These are phyloP conservation scores for Ariopsis seemanni DNA, from an alignment of 2,113 vertebrate genomes.

Conservation along the genomic window DNA sequence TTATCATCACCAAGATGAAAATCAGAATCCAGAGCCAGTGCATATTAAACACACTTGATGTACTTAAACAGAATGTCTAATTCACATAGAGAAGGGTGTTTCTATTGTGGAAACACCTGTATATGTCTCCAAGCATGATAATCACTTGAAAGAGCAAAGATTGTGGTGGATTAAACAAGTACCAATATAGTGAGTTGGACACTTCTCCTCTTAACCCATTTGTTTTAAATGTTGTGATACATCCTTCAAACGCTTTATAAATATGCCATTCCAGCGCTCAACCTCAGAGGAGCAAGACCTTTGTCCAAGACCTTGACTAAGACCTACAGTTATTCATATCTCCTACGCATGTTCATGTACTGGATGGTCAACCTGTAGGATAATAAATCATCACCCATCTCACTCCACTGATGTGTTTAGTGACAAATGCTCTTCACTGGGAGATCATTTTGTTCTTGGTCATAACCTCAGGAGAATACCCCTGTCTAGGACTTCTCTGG, in stretches of 20 bases:
- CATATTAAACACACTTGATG: neutral
- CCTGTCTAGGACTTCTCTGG: neutral
- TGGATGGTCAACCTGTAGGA: neutral
- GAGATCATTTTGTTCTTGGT: neutral
- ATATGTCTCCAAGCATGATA: neutral
- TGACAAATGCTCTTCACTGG: neutral
- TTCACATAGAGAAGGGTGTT: neutral
- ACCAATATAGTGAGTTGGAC: neutral
- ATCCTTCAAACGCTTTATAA: neutral
- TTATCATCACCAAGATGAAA: neutral
- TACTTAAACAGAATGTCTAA: neutral
- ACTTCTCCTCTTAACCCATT: neutral
- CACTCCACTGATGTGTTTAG: neutral
- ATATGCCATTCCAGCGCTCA: neutral
- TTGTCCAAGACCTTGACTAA: neutral
- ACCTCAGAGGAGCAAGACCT: neutral
- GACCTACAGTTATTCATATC: neutral
- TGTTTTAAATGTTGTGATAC: neutral
- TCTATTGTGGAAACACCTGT: neutral
- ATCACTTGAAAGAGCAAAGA: neutral
- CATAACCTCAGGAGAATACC: neutral
- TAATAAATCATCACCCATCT: neutral
- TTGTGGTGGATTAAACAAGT: neutral
- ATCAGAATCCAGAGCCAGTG: neutral
- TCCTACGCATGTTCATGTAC: neutral